Percentiles rank a stretch among this genome's conserved stretches.
Conservation (phyloP, 2,888 invertebrate genomes). For the Epistrophella euchroma region DNA sequence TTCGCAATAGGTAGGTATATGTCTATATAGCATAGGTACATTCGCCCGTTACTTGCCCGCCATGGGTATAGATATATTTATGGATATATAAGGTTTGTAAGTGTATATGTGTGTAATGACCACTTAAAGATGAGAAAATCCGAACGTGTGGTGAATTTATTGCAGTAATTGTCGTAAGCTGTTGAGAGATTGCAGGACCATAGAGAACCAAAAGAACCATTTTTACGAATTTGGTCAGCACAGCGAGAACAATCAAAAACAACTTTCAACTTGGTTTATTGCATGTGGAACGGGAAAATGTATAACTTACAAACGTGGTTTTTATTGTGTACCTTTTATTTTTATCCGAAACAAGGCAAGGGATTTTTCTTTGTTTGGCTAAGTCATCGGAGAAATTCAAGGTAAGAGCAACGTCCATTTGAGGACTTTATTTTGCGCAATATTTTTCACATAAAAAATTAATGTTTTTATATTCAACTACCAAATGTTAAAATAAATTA, state of each 20-base stretch:
- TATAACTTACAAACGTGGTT: constrained; percentile 16
- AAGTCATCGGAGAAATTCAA: neutral
- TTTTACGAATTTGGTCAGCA: constrained; percentile 31
- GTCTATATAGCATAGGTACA: neutral
- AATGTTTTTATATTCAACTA: constrained; percentile 13
- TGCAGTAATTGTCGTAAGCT: constrained; percentile 38
- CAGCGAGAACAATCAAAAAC: constrained; percentile 20
- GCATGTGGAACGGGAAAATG: constrained; percentile 12
- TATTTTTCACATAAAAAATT: neutral
- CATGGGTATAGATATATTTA: neutral
- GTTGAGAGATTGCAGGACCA: constrained; percentile 16
- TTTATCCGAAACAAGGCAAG: constrained; percentile 1
- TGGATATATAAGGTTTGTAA: neutral
- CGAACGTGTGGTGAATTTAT: constrained; percentile 58
- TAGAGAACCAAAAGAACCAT: neutral
- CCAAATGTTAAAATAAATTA: constrained; percentile 4
- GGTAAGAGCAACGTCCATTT: constrained; percentile 3
- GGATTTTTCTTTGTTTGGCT: neutral
- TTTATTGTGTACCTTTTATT: constrained; percentile 2
- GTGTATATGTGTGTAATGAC: constrained; percentile 26
- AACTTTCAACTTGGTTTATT: constrained; percentile 28
- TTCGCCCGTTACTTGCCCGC: constrained; percentile 5
- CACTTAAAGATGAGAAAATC: constrained; percentile 41
- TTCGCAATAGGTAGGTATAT: neutral
- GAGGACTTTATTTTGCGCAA: constrained; percentile 1